Conservation (phyloP, 2,888 invertebrate species). For the Euplagia quadripunctaria region DNA sequence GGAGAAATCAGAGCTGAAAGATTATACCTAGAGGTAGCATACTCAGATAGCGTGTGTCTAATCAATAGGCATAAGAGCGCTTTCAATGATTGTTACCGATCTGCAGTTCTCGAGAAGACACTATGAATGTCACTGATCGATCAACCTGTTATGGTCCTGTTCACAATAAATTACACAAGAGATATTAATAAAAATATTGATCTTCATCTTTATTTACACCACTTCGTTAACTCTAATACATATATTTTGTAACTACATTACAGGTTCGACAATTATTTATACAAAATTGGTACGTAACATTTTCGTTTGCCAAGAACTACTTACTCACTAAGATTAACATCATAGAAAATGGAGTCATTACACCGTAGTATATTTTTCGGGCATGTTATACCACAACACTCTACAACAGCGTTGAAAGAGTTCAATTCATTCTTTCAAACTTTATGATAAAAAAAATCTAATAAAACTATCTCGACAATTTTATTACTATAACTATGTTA, state of each 20-base stretch:
- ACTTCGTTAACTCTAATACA: constrained; percentile 31
- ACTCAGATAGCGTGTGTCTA: too few relatives aligned
- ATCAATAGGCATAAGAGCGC: too few relatives aligned
- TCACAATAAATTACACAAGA: constrained; percentile 19
- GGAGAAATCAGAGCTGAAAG: too few relatives aligned
- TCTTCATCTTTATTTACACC: constrained; percentile 53
- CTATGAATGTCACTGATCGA: too few relatives aligned
- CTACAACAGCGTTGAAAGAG: constrained; percentile 11
- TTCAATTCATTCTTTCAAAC: constrained; percentile 17
- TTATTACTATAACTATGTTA: not conserved
- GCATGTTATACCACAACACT: not conserved
- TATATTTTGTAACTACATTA: constrained; percentile 29
- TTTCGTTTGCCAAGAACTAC: constrained; percentile 13
- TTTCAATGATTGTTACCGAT: too few relatives aligned
- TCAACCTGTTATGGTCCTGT: too few relatives aligned
- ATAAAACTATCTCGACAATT: constrained; percentile 10
- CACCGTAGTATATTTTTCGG: not conserved
- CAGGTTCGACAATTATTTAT: constrained; percentile 37
- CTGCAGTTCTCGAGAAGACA: too few relatives aligned
- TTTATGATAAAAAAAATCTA: constrained; percentile 17
- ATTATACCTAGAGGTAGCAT: too few relatives aligned
- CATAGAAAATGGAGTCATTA: constrained; percentile 17
- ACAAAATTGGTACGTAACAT: constrained; percentile 31
- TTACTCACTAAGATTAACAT: constrained; percentile 19
- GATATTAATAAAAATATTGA: constrained; percentile 44